These are phyloP conservation scores for Vulpes vulpes DNA, from an alignment of 2,113 vertebrate species.

Conservation along the genomic window DNA sequence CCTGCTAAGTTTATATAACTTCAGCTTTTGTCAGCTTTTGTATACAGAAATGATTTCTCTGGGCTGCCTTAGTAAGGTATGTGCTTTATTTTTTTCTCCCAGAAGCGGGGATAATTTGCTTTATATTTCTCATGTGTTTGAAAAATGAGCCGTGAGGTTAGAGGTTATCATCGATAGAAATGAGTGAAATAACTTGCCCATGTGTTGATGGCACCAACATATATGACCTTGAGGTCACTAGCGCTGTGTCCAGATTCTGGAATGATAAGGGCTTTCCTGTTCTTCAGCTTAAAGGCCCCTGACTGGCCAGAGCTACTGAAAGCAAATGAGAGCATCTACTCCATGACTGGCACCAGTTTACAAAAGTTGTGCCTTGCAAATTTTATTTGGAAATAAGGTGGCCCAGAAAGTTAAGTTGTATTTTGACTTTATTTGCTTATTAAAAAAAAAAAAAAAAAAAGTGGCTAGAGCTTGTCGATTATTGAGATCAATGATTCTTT, in stretches of 20 bases:
- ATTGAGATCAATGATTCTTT: slow-evolving; percentile 66
- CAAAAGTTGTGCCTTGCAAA: slow-evolving; percentile 40
- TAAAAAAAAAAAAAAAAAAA: neutral
- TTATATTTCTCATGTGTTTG: slow-evolving; percentile 10
- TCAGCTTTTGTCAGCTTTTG: slow-evolving; percentile 73
- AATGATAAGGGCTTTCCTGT: neutral
- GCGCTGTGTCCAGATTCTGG: neutral
- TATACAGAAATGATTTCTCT: slow-evolving; percentile 67
- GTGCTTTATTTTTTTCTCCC: neutral
- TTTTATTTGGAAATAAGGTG: slow-evolving; percentile 62
- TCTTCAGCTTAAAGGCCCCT: neutral
- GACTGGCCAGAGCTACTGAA: neutral
- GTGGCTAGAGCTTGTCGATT: slow-evolving; percentile 56
- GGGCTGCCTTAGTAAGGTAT: slow-evolving; percentile 29
- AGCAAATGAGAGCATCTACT: neutral
- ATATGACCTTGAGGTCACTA: neutral
- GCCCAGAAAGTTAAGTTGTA: slow-evolving; percentile 35
- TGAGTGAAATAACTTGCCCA: neutral
- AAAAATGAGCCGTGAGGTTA: neutral
- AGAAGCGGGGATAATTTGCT: neutral
- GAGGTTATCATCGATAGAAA: neutral
- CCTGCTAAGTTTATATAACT: slow-evolving; percentile 79
- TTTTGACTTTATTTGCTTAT: slow-evolving; percentile 62
- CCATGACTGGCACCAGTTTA: neutral
- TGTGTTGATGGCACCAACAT: neutral